Evolutionary conservation across 2,888 invertebrate genomes (phyloP).

Genomic region (Latheticus oryzae): DNA sequence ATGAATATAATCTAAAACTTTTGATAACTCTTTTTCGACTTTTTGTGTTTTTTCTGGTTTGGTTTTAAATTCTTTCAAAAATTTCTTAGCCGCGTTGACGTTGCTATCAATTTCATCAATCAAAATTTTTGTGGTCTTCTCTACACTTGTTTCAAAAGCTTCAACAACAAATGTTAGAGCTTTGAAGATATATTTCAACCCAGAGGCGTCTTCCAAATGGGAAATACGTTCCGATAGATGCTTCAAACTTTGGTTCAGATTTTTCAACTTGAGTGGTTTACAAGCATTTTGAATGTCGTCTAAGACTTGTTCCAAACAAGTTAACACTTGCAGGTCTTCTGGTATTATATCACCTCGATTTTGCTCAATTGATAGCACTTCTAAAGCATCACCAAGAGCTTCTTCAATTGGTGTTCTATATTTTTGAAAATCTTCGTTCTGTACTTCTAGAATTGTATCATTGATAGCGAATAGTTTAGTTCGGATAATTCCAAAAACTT

Average conservation of each 20-base stretch:
- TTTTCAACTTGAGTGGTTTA: slow-evolving; percentile 6
- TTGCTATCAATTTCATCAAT: too few relatives aligned
- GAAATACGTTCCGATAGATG: slow-evolving; percentile 12
- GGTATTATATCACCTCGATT: slow-evolving; percentile 56
- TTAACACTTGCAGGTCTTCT: slow-evolving; percentile 46
- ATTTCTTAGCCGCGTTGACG: too few relatives aligned
- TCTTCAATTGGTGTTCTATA: slow-evolving; percentile 51
- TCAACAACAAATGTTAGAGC: slow-evolving; percentile 31
- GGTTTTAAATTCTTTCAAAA: not conserved
- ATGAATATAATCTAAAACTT: too few relatives aligned
- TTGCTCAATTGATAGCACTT: slow-evolving; percentile 59
- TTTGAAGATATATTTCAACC: slow-evolving; percentile 36
- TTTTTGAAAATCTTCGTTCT: slow-evolving; percentile 52
- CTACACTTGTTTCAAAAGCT: slow-evolving; percentile 16
- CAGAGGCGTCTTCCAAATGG: slow-evolving; percentile 2
- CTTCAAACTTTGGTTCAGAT: slow-evolving; percentile 4
- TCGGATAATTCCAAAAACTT: slow-evolving; percentile 50
- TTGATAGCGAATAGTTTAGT: slow-evolving; percentile 57
- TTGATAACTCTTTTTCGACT: slow-evolving; percentile 6
- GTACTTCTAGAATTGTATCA: slow-evolving; percentile 52
- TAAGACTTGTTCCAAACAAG: slow-evolving; percentile 43
- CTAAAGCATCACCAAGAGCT: slow-evolving; percentile 58
- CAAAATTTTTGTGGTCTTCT: too few relatives aligned
- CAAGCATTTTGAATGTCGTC: slow-evolving; percentile 39
- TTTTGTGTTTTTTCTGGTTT: slow-evolving; percentile 15